Conservation (phyloP, 2,113 vertebrate species). For the Chascanopsetta lugubris region DNA sequence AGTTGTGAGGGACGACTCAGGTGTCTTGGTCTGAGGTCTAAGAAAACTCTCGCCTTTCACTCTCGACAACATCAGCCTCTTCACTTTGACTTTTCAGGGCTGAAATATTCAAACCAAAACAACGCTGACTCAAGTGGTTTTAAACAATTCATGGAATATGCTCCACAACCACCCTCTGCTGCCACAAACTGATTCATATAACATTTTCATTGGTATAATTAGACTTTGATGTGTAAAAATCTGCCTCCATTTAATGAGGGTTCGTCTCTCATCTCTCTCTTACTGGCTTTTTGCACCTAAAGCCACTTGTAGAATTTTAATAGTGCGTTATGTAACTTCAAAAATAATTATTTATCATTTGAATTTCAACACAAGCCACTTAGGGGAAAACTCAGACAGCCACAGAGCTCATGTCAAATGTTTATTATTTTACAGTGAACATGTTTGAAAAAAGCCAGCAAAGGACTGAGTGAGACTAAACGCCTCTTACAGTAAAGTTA, state of each 20-base stretch:
- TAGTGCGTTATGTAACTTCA: slow-evolving; percentile 10
- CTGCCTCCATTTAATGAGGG: slow-evolving; percentile 2
- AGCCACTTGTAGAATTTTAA: slow-evolving; percentile 12
- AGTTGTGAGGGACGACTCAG: neutral
- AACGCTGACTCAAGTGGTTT: neutral
- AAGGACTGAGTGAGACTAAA: slow-evolving; percentile 8
- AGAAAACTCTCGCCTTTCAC: neutral
- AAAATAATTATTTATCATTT: slow-evolving; percentile 28
- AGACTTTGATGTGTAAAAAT: slow-evolving; percentile 5
- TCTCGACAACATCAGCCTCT: neutral
- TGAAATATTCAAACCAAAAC: neutral
- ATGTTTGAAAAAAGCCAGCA: too few species aligned
- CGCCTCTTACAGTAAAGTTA: neutral
- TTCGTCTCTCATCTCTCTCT: neutral
- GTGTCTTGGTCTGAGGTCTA: neutral
- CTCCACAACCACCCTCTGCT: neutral
- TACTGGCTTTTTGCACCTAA: slow-evolving; percentile 2
- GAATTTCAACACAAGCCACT: slow-evolving; percentile 17
- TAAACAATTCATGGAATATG: neutral
- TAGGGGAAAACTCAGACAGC: slow-evolving; percentile 5
- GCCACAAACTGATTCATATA: neutral
- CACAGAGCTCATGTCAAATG: slow-evolving; percentile 15
- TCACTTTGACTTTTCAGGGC: neutral
- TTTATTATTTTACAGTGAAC: slow-evolving; percentile 1
- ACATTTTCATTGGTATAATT: neutral